Evolutionary conservation across 2,113 vertebrate genomes (phyloP).

Genomic region (Pithys albifrons): DNA sequence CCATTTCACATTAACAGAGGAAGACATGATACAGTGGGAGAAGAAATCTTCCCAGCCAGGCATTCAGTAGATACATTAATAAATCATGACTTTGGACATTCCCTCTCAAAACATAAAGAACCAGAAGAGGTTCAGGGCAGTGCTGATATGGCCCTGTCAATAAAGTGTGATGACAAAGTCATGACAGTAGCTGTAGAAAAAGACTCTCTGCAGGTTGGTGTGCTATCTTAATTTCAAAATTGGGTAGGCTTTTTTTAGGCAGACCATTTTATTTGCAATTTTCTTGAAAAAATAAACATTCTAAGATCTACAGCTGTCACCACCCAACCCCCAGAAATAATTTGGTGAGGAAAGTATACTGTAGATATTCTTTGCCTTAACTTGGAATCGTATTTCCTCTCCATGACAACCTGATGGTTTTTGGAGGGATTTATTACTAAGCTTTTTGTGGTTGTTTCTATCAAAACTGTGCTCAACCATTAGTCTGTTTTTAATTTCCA

Average conservation of each 20-base stretch:
- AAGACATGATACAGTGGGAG: constrained; percentile 39
- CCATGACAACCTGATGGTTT: background rate
- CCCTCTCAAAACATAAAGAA: constrained; percentile 67
- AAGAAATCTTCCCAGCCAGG: constrained; percentile 47
- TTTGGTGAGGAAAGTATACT: background rate
- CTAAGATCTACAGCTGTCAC: background rate
- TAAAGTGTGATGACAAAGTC: constrained; percentile 84
- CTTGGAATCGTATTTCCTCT: background rate
- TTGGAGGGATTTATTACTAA: background rate
- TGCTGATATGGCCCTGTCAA: constrained; percentile 76
- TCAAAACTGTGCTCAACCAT: background rate
- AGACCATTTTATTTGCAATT: background rate
- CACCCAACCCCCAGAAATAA: background rate
- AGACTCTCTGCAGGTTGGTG: constrained; percentile 87
- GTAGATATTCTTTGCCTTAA: background rate
- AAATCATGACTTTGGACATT: constrained; percentile 47
- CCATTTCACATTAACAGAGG: constrained; percentile 80
- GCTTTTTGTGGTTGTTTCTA: background rate
- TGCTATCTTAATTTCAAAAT: background rate
- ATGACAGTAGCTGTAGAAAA: constrained; percentile 90
- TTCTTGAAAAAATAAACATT: background rate
- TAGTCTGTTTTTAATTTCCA: background rate
- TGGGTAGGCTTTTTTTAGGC: background rate
- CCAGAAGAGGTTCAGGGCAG: constrained; percentile 80
- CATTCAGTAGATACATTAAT: constrained; percentile 56